Conservation (phyloP, 1,140 invertebrate genomes). For the Oedothorax gibbosus region DNA sequence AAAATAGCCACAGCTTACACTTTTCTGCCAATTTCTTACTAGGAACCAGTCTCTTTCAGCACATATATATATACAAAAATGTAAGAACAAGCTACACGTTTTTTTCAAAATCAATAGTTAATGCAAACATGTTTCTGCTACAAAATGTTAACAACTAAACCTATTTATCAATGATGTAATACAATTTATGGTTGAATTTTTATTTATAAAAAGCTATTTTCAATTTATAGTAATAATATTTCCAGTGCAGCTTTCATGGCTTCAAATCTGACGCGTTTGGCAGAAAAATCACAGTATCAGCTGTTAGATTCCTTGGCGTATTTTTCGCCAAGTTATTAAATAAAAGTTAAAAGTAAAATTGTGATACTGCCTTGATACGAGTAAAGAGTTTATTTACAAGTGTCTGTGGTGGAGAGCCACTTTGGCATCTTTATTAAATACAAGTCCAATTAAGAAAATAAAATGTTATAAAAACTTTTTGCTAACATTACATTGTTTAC, state of each 20-base stretch:
- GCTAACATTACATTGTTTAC: too few species aligned
- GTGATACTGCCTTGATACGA: background rate
- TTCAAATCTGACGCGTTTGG: background rate
- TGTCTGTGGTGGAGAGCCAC: background rate
- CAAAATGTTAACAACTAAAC: too few species aligned
- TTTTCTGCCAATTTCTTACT: slow-evolving; percentile 26
- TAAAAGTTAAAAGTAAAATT: background rate
- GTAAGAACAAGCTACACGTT: background rate
- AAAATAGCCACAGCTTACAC: slow-evolving; percentile 38
- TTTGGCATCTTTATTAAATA: slow-evolving; percentile 21
- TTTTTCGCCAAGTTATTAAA: background rate
- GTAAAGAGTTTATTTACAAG: slow-evolving; percentile 31
- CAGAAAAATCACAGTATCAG: slow-evolving; percentile 34
- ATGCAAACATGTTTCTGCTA: too few species aligned
- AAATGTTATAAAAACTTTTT: too few species aligned
- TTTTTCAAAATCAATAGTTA: background rate
- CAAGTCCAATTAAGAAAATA: too few species aligned
- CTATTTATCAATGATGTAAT: too few species aligned
- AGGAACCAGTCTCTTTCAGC: slow-evolving; percentile 25
- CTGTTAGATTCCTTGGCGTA: background rate
- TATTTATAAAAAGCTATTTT: too few species aligned
- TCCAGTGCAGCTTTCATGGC: background rate
- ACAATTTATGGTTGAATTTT: too few species aligned
- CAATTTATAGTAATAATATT: too few species aligned
- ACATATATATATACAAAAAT: slow-evolving; percentile 19